Evolutionary conservation across 2,888 invertebrate genomes (phyloP), one percentile per base, ranked within the genome.

Genomic region (Muschampia plurimacula): DNA sequence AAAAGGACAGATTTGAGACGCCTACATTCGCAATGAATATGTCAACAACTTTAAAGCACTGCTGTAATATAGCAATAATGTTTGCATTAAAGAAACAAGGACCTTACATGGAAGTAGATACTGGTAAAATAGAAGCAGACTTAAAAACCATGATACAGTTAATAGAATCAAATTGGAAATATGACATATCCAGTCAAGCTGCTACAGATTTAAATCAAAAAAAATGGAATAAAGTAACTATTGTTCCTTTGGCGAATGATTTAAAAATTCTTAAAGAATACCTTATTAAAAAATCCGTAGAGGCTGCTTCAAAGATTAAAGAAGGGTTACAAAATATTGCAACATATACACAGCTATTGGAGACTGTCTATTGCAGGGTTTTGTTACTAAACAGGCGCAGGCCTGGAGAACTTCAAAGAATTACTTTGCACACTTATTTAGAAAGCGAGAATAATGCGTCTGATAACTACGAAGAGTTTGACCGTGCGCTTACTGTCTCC

Each of bases 11-110:
- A 4, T 49, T 7, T 49, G 49, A 49, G 49, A 49, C 49, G 10
- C 49, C 49, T 49, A 49, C 49, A 13, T 49, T 49, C 49, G 49
- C 49, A 49, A 49, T 49, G 49, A 52, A 52, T 52, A 3, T 52
- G n/a, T 52, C 49, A 0, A 52, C 49, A n/a, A 52, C n/a, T n/a
- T n/a, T 52, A 1, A 52, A 52, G 7, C 49, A 52, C 1, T 52
- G 49, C n/a, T 82, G 82, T 39, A 80, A 78, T 75, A 77, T 82
- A 66, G 82, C 81, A 67, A 78, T 82, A 65, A 73, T 78, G 72
- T 73, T 9, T 62, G 75, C 78, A 74, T 78, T 79, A 60, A 80
- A 79, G 74, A 78, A 76, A 46, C 71, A 76, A 74, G 74, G 69
- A 36, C 75, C 76, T 64, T 77, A 79, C 65, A 77, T 8, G 64